Conservation (phyloP, 2,888 invertebrate species). For the Monoplex corrugatus region DNA sequence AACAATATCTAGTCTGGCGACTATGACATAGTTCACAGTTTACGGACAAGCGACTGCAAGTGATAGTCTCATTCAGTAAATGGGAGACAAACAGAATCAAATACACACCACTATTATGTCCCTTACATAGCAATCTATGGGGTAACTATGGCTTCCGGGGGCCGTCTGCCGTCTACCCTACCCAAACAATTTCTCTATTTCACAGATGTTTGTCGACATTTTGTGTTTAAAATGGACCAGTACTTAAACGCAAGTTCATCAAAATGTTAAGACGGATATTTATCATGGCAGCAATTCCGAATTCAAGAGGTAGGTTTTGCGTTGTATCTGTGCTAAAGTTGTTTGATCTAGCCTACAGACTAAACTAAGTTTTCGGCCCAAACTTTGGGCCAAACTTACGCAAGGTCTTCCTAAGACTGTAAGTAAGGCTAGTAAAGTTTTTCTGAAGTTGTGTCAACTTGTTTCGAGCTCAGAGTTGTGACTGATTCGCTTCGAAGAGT, state of each 20-base stretch:
- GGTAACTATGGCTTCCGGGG: conserved; percentile 50
- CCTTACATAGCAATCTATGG: not conserved
- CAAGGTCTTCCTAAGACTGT: not conserved
- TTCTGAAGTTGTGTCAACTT: not conserved
- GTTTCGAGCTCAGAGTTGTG: not conserved
- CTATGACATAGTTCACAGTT: no score
- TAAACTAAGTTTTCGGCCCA: not conserved
- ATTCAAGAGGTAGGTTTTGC: conserved; percentile 49
- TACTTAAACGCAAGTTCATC: not conserved
- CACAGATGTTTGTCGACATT: not conserved
- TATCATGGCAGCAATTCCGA: conserved; percentile 65
- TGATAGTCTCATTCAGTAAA: no score
- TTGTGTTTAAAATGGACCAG: not conserved
- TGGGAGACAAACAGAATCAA: not conserved
- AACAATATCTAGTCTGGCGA: no score
- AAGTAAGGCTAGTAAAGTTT: not conserved
- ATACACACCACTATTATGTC: not conserved
- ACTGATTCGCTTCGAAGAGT: no score
- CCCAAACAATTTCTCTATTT: not conserved
- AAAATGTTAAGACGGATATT: conserved; percentile 56
- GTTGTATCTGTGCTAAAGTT: not conserved
- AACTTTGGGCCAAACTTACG: not conserved
- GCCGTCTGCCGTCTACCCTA: not conserved
- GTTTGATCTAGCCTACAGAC: not conserved
- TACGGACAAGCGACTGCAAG: no score